A percentile compares a stretch with the other conserved stretches of the same genome.
phyloP scores from a whole-genome alignment of 2,888 invertebrate genomes.

The Acrobasis repandana region DNA sequence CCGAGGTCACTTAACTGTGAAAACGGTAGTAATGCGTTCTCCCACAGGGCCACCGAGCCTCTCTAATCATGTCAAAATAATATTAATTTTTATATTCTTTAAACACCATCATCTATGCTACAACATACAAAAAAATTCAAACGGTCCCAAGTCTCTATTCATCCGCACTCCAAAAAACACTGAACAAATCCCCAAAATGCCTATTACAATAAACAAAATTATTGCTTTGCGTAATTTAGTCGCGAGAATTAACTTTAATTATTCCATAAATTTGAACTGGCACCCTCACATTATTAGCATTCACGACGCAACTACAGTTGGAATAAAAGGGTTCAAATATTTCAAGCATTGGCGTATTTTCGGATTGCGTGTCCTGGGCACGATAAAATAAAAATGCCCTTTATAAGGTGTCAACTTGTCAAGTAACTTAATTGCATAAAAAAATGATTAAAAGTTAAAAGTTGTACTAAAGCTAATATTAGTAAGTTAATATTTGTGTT shows the following conservation, averaged over 20 bases:
- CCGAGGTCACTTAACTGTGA: too few relatives aligned
- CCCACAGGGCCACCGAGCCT: too few relatives aligned
- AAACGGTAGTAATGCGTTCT: too few relatives aligned
- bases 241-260: conserved; percentile 73
- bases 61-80: not conserved
- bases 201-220: conserved; percentile 56
- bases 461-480: too few relatives aligned
- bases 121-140: conserved; percentile 3
- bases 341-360: conserved; percentile 26
- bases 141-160: conserved; percentile 5
- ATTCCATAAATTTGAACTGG: conserved; percentile 75
- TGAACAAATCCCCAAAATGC: conserved; percentile 46
- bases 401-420: too few relatives aligned
- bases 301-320: conserved; percentile 69
- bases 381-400: too few relatives aligned
- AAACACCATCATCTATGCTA: not conserved
- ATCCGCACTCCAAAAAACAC: conserved; percentile 34
- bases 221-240: conserved; percentile 57
- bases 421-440: too few relatives aligned
- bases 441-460: too few relatives aligned
- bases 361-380: too few relatives aligned
- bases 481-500: too few relatives aligned
- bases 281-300: conserved; percentile 78
- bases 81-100: not conserved
- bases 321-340: conserved; percentile 76